Evolutionary conservation across 2,888 invertebrate species (phyloP).

Genomic region (Brachypterus glaber): DNA sequence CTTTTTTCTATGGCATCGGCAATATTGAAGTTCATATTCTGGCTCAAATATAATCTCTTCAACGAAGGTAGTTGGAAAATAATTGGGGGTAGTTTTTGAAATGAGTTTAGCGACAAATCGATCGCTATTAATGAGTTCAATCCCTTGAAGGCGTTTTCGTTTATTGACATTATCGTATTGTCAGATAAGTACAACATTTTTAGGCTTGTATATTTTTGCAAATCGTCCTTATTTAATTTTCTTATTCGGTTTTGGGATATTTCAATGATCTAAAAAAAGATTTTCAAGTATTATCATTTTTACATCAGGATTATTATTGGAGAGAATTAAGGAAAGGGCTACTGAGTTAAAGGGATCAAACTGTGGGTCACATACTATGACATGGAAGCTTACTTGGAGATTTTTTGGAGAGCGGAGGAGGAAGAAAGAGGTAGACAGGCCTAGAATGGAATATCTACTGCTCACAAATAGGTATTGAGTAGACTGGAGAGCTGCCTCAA

Average conservation of each 20-base stretch:
- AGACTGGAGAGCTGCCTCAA: too few species aligned
- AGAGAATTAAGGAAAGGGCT: neutral
- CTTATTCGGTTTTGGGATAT: slow-evolving; percentile 34
- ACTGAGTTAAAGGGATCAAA: neutral
- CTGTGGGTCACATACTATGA: too few species aligned
- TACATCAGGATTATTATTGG: neutral
- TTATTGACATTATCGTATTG: slow-evolving; percentile 31
- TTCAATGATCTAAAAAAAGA: slow-evolving; percentile 31
- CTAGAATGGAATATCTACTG: too few species aligned
- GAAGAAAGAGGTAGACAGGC: too few species aligned
- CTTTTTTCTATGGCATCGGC: slow-evolving; percentile 29
- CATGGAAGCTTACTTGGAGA: too few species aligned
- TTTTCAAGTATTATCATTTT: neutral
- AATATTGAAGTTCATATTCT: slow-evolving; percentile 35
- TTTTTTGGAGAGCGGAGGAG: too few species aligned
- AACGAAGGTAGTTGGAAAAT: slow-evolving; percentile 35
- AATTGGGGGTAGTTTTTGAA: slow-evolving; percentile 29
- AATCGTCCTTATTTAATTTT: slow-evolving; percentile 29
- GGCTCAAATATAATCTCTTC: slow-evolving; percentile 32
- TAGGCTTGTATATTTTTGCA: slow-evolving; percentile 29
- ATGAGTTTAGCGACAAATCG: slow-evolving; percentile 33
- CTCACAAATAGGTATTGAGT: too few species aligned
- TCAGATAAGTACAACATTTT: slow-evolving; percentile 36
- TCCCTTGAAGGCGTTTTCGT: slow-evolving; percentile 31
- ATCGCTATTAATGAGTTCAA: slow-evolving; percentile 27